Percentiles rank a stretch among this genome's conserved stretches.
Conservation (phyloP, 1,140 invertebrate species). For the Eueides isabella region DNA sequence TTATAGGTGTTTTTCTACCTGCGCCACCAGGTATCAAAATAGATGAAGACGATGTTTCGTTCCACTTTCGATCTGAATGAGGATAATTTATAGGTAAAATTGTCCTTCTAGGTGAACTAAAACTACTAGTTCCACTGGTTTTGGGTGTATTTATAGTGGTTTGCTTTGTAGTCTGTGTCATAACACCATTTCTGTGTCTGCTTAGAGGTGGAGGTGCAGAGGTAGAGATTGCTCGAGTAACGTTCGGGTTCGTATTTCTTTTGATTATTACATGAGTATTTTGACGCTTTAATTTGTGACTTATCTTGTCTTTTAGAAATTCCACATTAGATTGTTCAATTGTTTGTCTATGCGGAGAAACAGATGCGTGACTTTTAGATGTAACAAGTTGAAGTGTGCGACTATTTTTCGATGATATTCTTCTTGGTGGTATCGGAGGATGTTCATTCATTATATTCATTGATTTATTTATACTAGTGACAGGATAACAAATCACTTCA, state of each 20-base stretch:
- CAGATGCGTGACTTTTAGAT: conserved; percentile 68
- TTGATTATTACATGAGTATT: conserved; percentile 77
- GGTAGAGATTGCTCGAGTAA: conserved; percentile 67
- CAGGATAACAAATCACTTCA: conserved; percentile 84
- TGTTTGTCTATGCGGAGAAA: conserved; percentile 46
- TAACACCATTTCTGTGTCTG: conserved; percentile 50
- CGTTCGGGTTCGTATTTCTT: conserved; percentile 50
- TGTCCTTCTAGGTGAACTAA: conserved; percentile 74
- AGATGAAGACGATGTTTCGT: conserved; percentile 47
- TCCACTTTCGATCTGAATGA: conserved; percentile 52
- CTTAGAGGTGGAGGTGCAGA: conserved; percentile 66
- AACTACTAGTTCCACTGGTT: conserved; percentile 71
- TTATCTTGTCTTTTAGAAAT: conserved; percentile 83
- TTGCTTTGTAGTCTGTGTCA: conserved; percentile 30
- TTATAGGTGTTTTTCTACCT: conserved; percentile 77
- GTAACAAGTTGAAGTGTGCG: conserved; percentile 86
- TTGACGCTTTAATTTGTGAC: conserved; percentile 80
- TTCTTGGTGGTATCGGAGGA: conserved; percentile 86
- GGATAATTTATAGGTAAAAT: conserved; percentile 75
- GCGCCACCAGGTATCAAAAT: conserved; percentile 76
- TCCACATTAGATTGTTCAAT: conserved; percentile 79
- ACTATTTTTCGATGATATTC: conserved; percentile 89
- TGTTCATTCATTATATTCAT: conserved; percentile 49
- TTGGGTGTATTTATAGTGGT: conserved; percentile 36
- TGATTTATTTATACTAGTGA: conserved; percentile 71